These are phyloP conservation scores for Gastracanthus pulcherrimus DNA, from an alignment of 2,888 invertebrate species.

Conservation along the genomic window DNA sequence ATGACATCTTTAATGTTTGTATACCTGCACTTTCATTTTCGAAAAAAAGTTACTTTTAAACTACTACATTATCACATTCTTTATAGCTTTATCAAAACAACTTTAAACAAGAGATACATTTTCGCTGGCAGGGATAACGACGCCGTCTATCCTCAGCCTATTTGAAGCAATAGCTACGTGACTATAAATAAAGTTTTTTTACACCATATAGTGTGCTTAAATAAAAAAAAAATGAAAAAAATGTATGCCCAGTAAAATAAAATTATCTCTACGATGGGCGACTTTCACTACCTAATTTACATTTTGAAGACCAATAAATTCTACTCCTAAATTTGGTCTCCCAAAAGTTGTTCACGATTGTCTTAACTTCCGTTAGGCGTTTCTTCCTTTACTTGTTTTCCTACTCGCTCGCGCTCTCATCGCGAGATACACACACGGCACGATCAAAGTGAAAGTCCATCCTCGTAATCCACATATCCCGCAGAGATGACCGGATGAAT, in stretches of 20 bases:
- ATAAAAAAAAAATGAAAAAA: not conserved
- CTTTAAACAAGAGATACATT: too few relatives aligned
- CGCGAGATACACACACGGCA: not conserved
- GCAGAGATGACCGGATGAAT: constrained; percentile 24
- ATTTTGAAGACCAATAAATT: not conserved
- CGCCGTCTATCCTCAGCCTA: too few relatives aligned
- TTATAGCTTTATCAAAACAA: too few relatives aligned
- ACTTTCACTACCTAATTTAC: constrained; percentile 11
- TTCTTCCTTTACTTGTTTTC: not conserved
- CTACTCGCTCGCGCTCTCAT: not conserved
- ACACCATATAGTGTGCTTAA: not conserved
- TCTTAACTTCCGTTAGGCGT: not conserved
- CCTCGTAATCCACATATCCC: constrained; percentile 36
- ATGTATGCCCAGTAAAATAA: not conserved
- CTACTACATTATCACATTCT: too few relatives aligned
- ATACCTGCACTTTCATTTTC: too few relatives aligned
- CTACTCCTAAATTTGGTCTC: not conserved
- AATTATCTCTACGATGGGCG: not conserved
- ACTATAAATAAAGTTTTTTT: not conserved
- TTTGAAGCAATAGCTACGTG: not conserved
- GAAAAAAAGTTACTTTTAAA: too few relatives aligned
- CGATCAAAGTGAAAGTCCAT: constrained; percentile 46
- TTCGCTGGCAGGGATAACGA: too few relatives aligned
- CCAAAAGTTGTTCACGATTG: not conserved
- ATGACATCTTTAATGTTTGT: too few relatives aligned